These are phyloP conservation scores for Phasia obesa DNA, from an alignment of 2,888 invertebrate species.

Conservation along the genomic window DNA sequence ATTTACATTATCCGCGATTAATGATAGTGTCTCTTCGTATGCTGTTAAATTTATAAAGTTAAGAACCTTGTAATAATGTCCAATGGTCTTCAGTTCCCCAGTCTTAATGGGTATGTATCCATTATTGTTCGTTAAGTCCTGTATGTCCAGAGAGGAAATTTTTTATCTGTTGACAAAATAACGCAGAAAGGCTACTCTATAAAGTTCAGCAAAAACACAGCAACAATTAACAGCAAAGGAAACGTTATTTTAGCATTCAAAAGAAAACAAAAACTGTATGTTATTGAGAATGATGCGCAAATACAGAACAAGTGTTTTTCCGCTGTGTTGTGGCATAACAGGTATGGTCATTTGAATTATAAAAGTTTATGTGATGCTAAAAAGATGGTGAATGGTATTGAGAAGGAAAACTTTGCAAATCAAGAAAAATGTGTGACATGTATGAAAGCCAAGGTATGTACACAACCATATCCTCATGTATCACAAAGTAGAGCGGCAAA, in stretches of 20 bases:
- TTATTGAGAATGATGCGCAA: background rate
- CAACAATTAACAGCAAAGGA: background rate
- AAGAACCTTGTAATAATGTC: no score
- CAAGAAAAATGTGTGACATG: slow-evolving; percentile 23
- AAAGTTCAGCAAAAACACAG: background rate
- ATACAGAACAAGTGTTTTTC: slow-evolving; percentile 9
- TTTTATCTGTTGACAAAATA: slow-evolving; percentile 2
- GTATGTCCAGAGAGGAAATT: no score
- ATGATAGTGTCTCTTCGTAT: no score
- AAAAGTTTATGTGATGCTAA: no score
- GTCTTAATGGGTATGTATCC: no score
- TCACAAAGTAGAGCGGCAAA: slow-evolving; percentile 9
- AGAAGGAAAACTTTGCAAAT: background rate
- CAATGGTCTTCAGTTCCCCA: no score
- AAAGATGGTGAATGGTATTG: slow-evolving; percentile 18
- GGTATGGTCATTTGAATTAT: slow-evolving; percentile 10
- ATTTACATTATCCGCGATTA: no score
- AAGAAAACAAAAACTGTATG: slow-evolving; percentile 4
- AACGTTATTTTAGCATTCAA: slow-evolving; percentile 15
- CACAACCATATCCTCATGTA: background rate
- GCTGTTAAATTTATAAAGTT: no score
- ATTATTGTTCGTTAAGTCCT: no score
- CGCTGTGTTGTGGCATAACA: slow-evolving; percentile 19
- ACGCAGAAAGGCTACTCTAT: slow-evolving; percentile 2
- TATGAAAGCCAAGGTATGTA: slow-evolving; percentile 25